Evolutionary conservation across 1,140 invertebrate species (phyloP).

Genomic region (Cepaea nemoralis): DNA sequence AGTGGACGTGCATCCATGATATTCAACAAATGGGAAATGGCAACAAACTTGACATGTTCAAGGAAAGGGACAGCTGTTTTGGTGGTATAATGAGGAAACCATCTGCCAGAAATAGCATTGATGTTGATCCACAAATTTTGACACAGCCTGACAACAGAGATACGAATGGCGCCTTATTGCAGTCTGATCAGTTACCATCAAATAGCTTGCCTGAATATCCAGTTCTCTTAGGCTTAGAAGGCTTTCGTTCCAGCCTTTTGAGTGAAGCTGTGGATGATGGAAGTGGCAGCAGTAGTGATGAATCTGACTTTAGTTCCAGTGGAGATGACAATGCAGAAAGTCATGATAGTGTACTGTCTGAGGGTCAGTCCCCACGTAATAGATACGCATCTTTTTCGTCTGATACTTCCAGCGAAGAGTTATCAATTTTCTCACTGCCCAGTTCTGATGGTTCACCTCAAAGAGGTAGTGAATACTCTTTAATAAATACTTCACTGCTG

Average conservation of each 20-base stretch:
- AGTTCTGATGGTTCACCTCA: background rate
- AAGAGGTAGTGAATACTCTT: background rate
- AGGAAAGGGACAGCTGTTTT: background rate
- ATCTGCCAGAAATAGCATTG: background rate
- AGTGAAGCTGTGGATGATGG: background rate
- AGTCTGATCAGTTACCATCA: background rate
- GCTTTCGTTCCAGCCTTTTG: background rate
- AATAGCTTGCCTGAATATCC: background rate
- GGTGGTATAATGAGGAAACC: background rate
- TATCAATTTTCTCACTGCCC: background rate
- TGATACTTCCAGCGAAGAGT: background rate
- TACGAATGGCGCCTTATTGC: background rate
- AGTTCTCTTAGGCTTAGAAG: background rate
- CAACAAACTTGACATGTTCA: background rate
- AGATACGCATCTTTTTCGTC: background rate
- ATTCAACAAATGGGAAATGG: slow-evolving; percentile 77
- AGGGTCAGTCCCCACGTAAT: background rate
- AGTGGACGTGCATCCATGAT: slow-evolving; percentile 94
- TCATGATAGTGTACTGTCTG: background rate
- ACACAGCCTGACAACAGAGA: background rate
- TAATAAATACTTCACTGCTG: background rate
- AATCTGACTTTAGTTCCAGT: background rate
- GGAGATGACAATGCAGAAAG: background rate
- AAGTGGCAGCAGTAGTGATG: background rate
- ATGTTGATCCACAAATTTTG: background rate